Conservation (phyloP, 2,797 vertebrate genomes). For the Chromis chromis region DNA sequence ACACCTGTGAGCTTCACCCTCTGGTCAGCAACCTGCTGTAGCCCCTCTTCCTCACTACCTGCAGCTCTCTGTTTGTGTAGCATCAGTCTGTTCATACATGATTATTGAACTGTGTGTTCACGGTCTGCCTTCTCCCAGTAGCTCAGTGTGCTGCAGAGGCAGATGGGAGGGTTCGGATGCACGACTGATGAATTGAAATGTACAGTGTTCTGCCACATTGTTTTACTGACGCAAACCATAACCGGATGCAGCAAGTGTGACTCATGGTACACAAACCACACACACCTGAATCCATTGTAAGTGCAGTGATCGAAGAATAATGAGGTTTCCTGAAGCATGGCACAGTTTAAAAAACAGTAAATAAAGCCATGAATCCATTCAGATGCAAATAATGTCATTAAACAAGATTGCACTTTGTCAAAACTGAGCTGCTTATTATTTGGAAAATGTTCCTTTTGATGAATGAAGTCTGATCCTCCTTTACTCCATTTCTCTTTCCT, state of each 20-base stretch:
- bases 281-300: background rate
- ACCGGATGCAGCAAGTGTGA: constrained; percentile 18
- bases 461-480: background rate
- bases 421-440: background rate
- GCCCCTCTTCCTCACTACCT: background rate
- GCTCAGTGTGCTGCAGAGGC: too few species aligned
- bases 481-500: background rate
- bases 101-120: background rate
- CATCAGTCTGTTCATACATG: background rate
- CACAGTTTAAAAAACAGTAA: background rate
- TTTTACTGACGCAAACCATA: background rate
- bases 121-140: too few species aligned
- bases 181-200: background rate
- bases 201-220: constrained; percentile 5
- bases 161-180: too few species aligned
- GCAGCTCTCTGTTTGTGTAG: background rate
- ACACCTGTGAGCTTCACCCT: constrained; percentile 29
- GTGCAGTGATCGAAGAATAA: background rate
- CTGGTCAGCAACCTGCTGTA: constrained; percentile 31
- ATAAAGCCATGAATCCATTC: background rate
- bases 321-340: background rate
- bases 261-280: background rate
- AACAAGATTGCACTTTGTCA: background rate
- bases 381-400: background rate
- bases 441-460: too few species aligned